A percentile compares a stretch with the other conserved stretches of the same genome.
These are phyloP conservation scores for Bujurquina vittata DNA, from an alignment of 2,113 vertebrate genomes.

Conservation along the genomic window DNA sequence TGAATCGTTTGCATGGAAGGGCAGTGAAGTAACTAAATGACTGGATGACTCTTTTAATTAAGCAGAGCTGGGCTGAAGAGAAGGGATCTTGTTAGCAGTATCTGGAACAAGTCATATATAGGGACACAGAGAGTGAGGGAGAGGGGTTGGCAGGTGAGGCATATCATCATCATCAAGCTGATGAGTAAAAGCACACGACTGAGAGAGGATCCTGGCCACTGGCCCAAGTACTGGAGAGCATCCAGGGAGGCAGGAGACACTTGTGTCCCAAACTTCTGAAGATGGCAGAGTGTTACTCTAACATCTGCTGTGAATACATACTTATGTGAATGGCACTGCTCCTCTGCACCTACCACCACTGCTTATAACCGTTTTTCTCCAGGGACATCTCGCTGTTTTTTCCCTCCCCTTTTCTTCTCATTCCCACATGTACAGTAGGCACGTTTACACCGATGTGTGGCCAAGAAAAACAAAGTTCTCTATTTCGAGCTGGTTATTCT, in stretches of 20 bases:
- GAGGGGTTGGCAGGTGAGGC: not conserved
- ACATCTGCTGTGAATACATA: constrained; percentile 1
- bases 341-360: not conserved
- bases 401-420: not conserved
- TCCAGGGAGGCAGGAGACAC: not conserved
- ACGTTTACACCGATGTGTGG: constrained; percentile 3
- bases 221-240: not conserved
- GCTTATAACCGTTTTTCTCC: constrained; percentile 16
- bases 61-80: not conserved
- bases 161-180: not conserved
- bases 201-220: not conserved
- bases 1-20: not conserved
- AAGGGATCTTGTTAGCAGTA: not conserved
- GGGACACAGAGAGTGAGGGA: not conserved
- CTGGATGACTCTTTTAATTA: constrained; percentile 10
- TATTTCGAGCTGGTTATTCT: not conserved
- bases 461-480: not conserved
- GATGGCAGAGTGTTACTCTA: not conserved
- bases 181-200: not conserved
- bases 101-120: not conserved
- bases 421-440: constrained; percentile 2
- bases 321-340: not conserved
- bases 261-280: not conserved
- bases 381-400: not conserved
- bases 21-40: not conserved